Evolutionary conservation across 1,140 invertebrate genomes (phyloP).

Genomic region (Metaphire vulgaris): DNA sequence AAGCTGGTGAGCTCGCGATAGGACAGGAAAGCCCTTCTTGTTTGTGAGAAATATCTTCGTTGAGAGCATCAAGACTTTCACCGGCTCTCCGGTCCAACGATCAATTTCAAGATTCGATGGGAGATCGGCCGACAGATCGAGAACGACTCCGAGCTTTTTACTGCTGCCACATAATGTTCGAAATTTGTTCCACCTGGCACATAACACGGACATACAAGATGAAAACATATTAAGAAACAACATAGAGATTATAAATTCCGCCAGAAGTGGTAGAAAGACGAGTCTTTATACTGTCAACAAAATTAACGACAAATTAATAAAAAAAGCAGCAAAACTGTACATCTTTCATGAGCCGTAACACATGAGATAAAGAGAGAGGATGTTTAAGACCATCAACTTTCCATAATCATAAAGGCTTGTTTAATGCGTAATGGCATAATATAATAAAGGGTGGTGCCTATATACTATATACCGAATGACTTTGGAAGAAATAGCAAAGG

Average conservation of each 20-base stretch:
- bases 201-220: constrained; percentile 32
- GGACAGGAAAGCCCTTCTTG: constrained; percentile 76
- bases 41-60: constrained; percentile 67
- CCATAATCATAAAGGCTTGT: too few species aligned
- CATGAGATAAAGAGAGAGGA: too few species aligned
- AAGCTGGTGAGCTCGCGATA: constrained; percentile 74
- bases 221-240: constrained; percentile 25
- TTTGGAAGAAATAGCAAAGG: too few species aligned
- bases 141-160: constrained; percentile 65
- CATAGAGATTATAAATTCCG: background rate
- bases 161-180: constrained; percentile 68
- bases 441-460: too few species aligned
- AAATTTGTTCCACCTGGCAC: constrained; percentile 80
- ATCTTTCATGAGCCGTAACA: too few species aligned
- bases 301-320: too few species aligned
- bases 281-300: constrained; percentile 1
- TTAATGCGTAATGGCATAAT: too few species aligned
- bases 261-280: constrained; percentile 3
- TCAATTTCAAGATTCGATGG: constrained; percentile 63
- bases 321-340: too few species aligned
- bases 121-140: constrained; percentile 63
- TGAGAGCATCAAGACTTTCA: constrained; percentile 75
- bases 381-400: too few species aligned
- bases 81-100: constrained; percentile 86
- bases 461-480: too few species aligned